Evolutionary conservation across 2,888 invertebrate genomes (phyloP), one percentile per base, ranked within the genome.

Genomic region (Aporophyla lueneburgensis): DNA sequence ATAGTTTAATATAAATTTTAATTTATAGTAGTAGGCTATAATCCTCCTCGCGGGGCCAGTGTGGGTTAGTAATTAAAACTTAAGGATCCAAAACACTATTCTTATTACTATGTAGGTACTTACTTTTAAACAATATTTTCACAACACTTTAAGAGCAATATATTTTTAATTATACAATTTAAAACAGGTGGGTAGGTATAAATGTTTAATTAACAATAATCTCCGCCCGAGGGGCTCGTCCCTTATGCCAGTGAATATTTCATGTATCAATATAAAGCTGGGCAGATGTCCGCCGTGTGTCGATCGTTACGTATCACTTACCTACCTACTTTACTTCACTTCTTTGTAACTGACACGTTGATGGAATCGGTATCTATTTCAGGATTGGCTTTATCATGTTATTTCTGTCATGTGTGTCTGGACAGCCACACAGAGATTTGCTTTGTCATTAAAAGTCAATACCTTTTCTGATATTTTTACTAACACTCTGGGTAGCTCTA

Each of bases 171-270:
- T 63, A 46, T 59, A 46, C 46, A 33, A 46, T 19, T 49, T 33
- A 4, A 6, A 51, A 14, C 6, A 66, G 56, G 3, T n/a, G 63
- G 40, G 27, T 27, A 74, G 19, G 21, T 51, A 27, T 24, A 61
- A n/a, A 66, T 43, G 49, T 49, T 46, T 43, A 56, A 53, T 51
- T 54, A 40, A 46, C 27, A 46, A 2, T 16, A 27, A 46, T 49
- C n/a, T 58, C 9, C 7, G 49, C 40, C 43, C 19, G 43, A n/a
- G 19, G 62, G 66, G 16, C 40, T 19, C 40, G 53, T 49, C 33
- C 63, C 40, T 10, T 53, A 24, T 61, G 72, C 43, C 58, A 65
- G 73, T 80, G 56, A 73, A 83, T 83, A 80, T 77, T 74, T 66
- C 43, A 86, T 49, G 54, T 21, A 77, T 73, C 76, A 59, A 61